These are phyloP conservation scores for Rhipidura dahli DNA, from an alignment of 2,113 vertebrate species.

Conservation along the genomic window DNA sequence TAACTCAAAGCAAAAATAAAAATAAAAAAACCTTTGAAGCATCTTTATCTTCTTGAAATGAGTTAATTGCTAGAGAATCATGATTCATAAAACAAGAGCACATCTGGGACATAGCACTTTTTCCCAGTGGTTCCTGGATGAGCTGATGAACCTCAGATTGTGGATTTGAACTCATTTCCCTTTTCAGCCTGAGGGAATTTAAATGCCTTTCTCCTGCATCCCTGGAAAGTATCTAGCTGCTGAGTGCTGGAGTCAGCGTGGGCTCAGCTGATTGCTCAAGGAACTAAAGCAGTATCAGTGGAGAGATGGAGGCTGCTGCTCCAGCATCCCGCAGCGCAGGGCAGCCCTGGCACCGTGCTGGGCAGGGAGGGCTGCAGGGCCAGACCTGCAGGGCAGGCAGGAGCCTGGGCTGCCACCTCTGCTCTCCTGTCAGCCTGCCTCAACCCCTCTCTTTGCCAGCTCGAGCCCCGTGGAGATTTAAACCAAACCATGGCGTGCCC, in stretches of 20 bases:
- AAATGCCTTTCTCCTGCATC: background rate
- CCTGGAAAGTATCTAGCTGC: background rate
- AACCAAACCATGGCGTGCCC: background rate
- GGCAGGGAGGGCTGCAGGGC: background rate
- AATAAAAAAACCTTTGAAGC: background rate
- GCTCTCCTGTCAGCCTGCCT: background rate
- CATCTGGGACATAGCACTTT: background rate
- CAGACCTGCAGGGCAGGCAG: background rate
- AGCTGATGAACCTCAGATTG: background rate
- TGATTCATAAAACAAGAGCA: conserved; percentile 19
- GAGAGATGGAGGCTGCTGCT: background rate
- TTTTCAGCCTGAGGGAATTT: background rate
- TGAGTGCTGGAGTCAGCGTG: background rate
- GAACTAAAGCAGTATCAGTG: background rate
- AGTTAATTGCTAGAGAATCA: conserved; percentile 6
- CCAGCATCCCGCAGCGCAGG: accelerated
- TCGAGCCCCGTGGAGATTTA: background rate
- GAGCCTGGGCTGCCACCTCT: background rate
- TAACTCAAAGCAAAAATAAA: background rate
- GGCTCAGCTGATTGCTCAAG: background rate
- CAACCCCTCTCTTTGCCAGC: too few species aligned
- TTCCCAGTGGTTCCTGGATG: background rate
- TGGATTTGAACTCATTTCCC: conserved; percentile 1
- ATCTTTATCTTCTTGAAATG: background rate
- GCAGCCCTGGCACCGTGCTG: background rate